A percentile compares a stretch with the other conserved stretches of the same genome.
These are phyloP conservation scores for Drosophila oshimai DNA, from an alignment of 1,140 invertebrate species.

Conservation along the genomic window DNA sequence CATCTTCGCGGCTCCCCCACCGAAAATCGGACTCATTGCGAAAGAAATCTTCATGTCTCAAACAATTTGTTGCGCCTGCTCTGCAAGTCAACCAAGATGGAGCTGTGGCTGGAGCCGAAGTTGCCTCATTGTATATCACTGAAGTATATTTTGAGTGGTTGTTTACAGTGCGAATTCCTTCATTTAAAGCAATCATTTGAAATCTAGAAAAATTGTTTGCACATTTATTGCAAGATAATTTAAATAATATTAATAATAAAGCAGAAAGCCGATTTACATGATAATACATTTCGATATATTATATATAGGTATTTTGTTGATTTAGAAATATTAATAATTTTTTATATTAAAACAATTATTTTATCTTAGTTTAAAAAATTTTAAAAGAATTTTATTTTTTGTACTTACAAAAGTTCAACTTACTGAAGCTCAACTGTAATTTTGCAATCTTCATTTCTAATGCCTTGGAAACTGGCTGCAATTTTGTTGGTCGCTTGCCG, in stretches of 20 bases:
- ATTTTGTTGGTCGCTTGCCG: constrained; percentile 26
- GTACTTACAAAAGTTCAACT: not conserved
- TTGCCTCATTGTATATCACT: constrained; percentile 34
- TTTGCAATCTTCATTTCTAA: constrained; percentile 59
- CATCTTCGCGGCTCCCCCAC: constrained; percentile 27
- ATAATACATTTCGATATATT: too few species aligned
- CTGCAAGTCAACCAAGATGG: constrained; percentile 23
- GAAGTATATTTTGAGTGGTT: constrained; percentile 19
- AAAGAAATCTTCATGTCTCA: constrained; percentile 45
- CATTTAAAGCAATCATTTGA: not conserved
- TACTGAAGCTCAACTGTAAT: not conserved
- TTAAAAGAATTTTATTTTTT: too few species aligned
- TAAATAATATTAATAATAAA: too few species aligned
- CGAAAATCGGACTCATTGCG: constrained; percentile 41
- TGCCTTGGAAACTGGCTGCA: constrained; percentile 45
- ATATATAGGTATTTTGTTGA: not conserved
- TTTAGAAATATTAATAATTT: not conserved
- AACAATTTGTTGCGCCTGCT: constrained; percentile 52
- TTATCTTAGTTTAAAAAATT: too few species aligned
- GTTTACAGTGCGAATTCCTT: constrained; percentile 6
- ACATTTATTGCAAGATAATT: too few species aligned
- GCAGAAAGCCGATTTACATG: too few species aligned
- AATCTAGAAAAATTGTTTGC: too few species aligned
- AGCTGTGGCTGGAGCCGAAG: constrained; percentile 3
- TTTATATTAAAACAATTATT: too few species aligned